Evolutionary conservation across 1,140 invertebrate genomes (phyloP).

Genomic region (Battus philenor): DNA sequence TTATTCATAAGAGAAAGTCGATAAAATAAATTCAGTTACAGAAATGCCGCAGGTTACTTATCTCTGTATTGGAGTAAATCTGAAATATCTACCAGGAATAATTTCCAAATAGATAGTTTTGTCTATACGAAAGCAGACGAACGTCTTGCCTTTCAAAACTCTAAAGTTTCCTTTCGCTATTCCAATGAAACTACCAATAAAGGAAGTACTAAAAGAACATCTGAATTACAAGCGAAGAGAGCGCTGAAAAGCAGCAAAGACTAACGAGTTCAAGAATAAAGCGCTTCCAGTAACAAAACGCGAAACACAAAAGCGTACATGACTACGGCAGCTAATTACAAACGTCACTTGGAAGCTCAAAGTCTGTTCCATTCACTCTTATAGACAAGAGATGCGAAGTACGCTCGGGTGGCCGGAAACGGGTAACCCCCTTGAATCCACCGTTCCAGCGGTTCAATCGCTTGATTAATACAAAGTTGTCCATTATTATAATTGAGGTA

Average conservation of each 20-base stretch:
- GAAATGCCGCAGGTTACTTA: too few species aligned
- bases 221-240: too few species aligned
- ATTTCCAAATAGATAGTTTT: too few species aligned
- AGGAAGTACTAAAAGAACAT: too few species aligned
- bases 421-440: constrained; percentile 13
- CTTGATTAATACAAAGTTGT: constrained; percentile 58
- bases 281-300: constrained; percentile 6
- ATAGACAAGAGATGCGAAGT: constrained; percentile 4
- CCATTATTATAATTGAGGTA: constrained; percentile 58
- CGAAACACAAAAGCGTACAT: constrained; percentile 3
- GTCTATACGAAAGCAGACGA: too few species aligned
- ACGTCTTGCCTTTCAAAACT: too few species aligned
- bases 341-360: constrained; percentile 2
- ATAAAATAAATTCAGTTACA: too few species aligned
- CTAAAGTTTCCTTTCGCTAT: too few species aligned
- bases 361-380: constrained; percentile 13
- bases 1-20: too few species aligned
- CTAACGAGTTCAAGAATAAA: constrained; percentile 12
- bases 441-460: constrained; percentile 30
- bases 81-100: too few species aligned
- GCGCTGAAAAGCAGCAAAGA: neutral
- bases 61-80: too few species aligned
- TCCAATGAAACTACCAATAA: too few species aligned
- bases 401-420: constrained; percentile 13
- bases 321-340: constrained; percentile 7